Conservation (phyloP, 2,797 vertebrate genomes). For the Coracias cyanogaster region DNA sequence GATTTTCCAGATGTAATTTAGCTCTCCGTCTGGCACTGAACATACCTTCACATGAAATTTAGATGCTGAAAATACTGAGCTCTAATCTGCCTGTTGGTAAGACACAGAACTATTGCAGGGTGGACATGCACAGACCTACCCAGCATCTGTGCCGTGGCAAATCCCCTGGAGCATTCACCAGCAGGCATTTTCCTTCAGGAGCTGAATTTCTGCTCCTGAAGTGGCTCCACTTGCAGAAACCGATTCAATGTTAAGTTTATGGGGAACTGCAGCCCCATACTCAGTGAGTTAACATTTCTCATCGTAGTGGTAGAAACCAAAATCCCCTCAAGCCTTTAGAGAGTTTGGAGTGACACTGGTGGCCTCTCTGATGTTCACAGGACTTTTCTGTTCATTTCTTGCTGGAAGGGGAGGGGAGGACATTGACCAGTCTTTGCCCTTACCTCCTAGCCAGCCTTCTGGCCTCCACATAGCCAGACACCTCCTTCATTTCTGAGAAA, state of each 20-base stretch:
- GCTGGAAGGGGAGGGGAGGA: not conserved
- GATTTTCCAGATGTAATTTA: not conserved
- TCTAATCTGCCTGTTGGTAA: not conserved
- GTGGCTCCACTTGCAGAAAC: not conserved
- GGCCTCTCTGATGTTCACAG: not conserved
- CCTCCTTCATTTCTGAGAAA: not conserved
- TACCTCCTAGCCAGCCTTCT: not conserved
- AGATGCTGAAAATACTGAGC: not conserved
- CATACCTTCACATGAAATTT: not conserved
- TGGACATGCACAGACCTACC: not conserved
- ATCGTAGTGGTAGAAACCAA: not conserved
- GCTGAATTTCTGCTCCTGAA: not conserved
- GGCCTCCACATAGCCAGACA: not conserved
- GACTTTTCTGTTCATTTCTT: not conserved
- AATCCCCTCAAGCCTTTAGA: not conserved
- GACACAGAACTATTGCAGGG: not conserved
- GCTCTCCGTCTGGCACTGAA: not conserved
- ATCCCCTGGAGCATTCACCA: not conserved
- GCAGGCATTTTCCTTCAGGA: not conserved
- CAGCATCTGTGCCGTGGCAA: not conserved
- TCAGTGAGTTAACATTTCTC: not conserved
- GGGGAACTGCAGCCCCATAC: not conserved
- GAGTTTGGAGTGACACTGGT: not conserved
- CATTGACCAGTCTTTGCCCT: not conserved
- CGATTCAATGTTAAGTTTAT: not conserved